Percentiles rank a stretch among this genome's conserved stretches.
Conservation (phyloP, 2,113 vertebrate genomes). For the Arothron firmamentum region DNA sequence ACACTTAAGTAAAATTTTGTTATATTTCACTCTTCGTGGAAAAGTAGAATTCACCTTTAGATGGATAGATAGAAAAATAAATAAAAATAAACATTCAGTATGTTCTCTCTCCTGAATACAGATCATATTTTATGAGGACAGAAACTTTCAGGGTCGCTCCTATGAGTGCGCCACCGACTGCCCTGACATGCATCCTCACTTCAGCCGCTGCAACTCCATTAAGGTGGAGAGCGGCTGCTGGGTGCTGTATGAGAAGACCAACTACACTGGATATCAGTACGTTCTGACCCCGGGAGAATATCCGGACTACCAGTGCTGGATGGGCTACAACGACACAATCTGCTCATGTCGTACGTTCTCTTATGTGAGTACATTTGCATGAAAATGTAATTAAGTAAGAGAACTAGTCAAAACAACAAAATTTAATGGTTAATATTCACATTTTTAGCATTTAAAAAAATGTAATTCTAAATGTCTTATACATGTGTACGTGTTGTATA, state of each 20-base stretch:
- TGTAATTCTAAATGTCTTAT: too few relatives aligned
- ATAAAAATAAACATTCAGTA: background rate
- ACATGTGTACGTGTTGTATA: too few relatives aligned
- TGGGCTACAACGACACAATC: slow-evolving; percentile 65
- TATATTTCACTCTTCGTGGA: background rate
- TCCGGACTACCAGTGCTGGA: slow-evolving; percentile 69
- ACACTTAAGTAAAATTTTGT: background rate
- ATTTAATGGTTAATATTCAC: too few relatives aligned
- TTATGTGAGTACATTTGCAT: slow-evolving; percentile 52
- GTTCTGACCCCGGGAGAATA: slow-evolving; percentile 65
- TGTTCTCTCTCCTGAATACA: slow-evolving; percentile 33
- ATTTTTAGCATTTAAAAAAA: too few relatives aligned
- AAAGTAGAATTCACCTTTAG: background rate
- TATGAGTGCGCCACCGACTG: slow-evolving; percentile 70
- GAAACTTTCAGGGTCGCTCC: slow-evolving; percentile 68
- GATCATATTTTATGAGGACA: slow-evolving; percentile 74
- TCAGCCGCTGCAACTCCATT: slow-evolving; percentile 74
- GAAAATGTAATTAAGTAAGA: too few relatives aligned
- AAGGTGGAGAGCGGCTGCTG: slow-evolving; percentile 73
- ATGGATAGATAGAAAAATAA: too few relatives aligned
- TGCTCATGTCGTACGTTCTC: slow-evolving; percentile 66
- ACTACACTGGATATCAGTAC: slow-evolving; percentile 65
- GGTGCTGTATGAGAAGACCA: slow-evolving; percentile 68
- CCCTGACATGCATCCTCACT: slow-evolving; percentile 66
- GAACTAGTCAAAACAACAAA: background rate